Base-by-base conservation (phyloP, 2,888 invertebrate genomes). In the Erynnis tages region DNA sequence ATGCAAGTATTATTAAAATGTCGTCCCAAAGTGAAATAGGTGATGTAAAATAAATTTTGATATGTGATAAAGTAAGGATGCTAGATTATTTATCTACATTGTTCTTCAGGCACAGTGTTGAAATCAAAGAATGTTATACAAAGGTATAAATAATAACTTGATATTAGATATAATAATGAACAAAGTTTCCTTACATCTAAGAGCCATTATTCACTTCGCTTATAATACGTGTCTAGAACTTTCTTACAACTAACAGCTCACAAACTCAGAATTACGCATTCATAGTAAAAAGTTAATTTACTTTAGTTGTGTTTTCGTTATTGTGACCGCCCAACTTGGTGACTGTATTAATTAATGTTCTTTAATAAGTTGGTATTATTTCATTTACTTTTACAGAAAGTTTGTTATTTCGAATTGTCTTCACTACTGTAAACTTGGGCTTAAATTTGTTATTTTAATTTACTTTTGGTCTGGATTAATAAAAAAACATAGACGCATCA, bases 211-310 rank as follows among this genome's bases (percentile, higher is more conserved):
- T 14, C 8, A 34, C 11, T 11, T 2, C 7, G 16, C 34, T 16
- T 16, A 16, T 34, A 34, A 16, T 16, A 16, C 7, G 10, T 47
- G 47, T 38, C 47, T 29, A 19, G 27, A 46, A 47, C 17, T 47
- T 47, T 29, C 47, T 37, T 37, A n/a, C 16, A 23, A 37, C 19
- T 11, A 37, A n/a, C n/a, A 25, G 19, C 27, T 23, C 6, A 29
- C 30, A 11, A 11, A 27, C 27, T 27, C 7, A 2, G 25, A 37
- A 47, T 47, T 19, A 19, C 3, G 10, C 29, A 19, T 40, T 40
- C 40, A 40, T 40, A 40, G 40, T 25, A 35, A 17, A 35, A 38
- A 21, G 37, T 38, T 23, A 11, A 23, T 38, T 23, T 23, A 10
- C 6, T 37, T 37, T 16, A 1, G 35, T 16, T 17, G n/a, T 23